These are phyloP conservation scores for Ictalurus punctatus DNA, from an alignment of 2,113 vertebrate genomes.

Conservation along the genomic window DNA sequence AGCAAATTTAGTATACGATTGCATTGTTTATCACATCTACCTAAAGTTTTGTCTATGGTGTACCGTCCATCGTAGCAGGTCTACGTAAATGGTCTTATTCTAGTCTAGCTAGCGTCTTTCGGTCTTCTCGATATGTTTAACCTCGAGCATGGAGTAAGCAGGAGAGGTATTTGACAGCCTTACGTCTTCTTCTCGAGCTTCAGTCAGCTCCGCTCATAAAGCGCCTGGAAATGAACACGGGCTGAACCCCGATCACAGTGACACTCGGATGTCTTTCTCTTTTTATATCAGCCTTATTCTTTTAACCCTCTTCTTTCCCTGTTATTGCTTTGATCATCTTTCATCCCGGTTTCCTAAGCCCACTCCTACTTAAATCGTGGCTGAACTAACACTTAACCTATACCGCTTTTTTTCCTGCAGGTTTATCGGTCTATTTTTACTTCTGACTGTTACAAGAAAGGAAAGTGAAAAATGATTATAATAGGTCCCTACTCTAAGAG, in stretches of 20 bases:
- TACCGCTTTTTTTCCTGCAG: no score
- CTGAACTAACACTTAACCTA: neutral
- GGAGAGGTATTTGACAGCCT: neutral
- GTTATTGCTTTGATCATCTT: conserved; percentile 45
- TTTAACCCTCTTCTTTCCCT: conserved; percentile 14
- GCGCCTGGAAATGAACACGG: neutral
- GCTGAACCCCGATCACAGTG: neutral
- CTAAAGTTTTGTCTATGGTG: neutral
- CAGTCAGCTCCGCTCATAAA: neutral
- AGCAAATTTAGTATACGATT: neutral
- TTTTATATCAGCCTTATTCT: neutral
- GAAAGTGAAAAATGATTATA: conserved; percentile 41
- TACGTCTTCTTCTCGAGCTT: neutral
- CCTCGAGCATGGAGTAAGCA: neutral
- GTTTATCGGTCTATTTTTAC: neutral
- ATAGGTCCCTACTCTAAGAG: conserved; percentile 7
- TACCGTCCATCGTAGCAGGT: no score
- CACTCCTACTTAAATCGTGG: neutral
- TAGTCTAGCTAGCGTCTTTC: neutral
- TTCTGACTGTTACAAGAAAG: neutral
- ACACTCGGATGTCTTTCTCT: conserved; percentile 18
- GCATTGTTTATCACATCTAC: neutral
- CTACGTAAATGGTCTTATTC: no score
- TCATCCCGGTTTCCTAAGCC: neutral
- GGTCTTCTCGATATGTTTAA: neutral